Percentiles rank a stretch among this genome's conserved stretches.
Conservation (phyloP, 2,113 vertebrate species). For the Pseudopodoces humilis region DNA sequence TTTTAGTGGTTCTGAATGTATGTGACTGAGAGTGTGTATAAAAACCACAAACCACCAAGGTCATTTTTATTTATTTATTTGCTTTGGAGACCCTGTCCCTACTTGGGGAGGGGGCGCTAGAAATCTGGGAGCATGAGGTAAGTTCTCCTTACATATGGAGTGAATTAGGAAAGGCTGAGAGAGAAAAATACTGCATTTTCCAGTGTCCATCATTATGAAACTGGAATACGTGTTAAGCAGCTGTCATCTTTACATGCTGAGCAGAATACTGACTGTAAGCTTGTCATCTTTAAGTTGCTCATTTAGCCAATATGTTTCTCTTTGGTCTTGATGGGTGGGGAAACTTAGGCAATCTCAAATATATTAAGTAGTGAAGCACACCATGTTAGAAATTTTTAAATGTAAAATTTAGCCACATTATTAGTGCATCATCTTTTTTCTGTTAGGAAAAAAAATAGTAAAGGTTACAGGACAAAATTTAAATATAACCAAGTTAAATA, state of each 20-base stretch:
- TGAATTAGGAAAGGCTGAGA: conserved; percentile 39
- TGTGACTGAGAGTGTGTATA: conserved; percentile 4
- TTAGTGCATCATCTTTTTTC: conserved; percentile 36
- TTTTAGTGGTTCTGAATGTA: conserved; percentile 41
- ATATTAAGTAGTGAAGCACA: conserved; percentile 4
- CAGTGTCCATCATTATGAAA: conserved; percentile 26
- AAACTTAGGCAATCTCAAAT: conserved; percentile 33
- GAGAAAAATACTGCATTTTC: conserved; percentile 46
- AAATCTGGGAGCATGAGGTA: background rate
- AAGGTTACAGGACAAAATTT: conserved; percentile 37
- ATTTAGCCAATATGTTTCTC: conserved; percentile 29
- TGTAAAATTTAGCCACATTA: conserved; percentile 52
- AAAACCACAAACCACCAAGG: conserved; percentile 41
- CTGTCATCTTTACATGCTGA: conserved; percentile 44
- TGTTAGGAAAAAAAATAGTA: conserved; percentile 29
- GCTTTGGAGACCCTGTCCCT: conserved; percentile 5
- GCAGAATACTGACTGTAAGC: conserved; percentile 16
- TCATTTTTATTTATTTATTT: background rate
- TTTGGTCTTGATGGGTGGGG: conserved; percentile 6
- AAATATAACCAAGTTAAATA: conserved; percentile 34
- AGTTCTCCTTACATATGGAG: conserved; percentile 47
- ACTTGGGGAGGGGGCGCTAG: background rate
- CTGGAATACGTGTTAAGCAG: conserved; percentile 6
- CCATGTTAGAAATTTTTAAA: conserved; percentile 17
- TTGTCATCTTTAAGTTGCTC: conserved; percentile 36